phyloP scores from a whole-genome alignment of 2,888 invertebrate genomes.

The Nymphalis c-album region DNA sequence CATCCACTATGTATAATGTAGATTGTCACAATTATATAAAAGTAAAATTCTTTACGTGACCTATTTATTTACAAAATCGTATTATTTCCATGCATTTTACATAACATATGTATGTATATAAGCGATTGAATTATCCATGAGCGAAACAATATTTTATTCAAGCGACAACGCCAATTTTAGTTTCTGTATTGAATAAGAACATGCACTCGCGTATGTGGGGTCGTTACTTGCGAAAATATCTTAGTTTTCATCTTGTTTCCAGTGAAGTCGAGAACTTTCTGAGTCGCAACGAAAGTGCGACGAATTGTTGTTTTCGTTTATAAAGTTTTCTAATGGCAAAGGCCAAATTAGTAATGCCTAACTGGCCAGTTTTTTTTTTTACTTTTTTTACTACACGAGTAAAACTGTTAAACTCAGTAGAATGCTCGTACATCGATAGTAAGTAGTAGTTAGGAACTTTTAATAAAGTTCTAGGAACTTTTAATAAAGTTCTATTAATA shows the following conservation, averaged over 20 bases:
- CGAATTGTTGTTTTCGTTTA: not conserved
- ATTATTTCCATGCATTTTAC: constrained; percentile 51
- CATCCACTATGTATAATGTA: constrained; percentile 13
- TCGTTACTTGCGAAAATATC: not conserved
- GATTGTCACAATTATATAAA: constrained; percentile 8
- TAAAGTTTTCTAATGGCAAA: not conserved
- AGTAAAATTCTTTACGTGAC: constrained; percentile 31
- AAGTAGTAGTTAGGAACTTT: no score
- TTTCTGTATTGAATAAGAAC: constrained; percentile 9
- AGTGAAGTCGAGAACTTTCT: constrained; percentile 3
- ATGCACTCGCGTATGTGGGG: constrained; percentile 11
- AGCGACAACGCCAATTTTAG: constrained; percentile 25
- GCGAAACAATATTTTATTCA: constrained; percentile 29
- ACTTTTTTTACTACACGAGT: no score
- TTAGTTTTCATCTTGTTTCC: not conserved
- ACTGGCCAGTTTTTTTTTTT: not conserved
- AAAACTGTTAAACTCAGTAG: no score
- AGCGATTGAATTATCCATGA: constrained; percentile 31
- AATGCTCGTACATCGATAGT: no score
- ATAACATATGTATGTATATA: constrained; percentile 32
- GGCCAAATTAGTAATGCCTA: not conserved
- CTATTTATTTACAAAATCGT: constrained; percentile 34
- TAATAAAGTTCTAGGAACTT: no score
- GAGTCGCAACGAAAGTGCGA: not conserved
- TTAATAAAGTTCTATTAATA: no score